Evolutionary conservation across 1,140 invertebrate species (phyloP).

Genomic region (Agrypnia vestita): DNA sequence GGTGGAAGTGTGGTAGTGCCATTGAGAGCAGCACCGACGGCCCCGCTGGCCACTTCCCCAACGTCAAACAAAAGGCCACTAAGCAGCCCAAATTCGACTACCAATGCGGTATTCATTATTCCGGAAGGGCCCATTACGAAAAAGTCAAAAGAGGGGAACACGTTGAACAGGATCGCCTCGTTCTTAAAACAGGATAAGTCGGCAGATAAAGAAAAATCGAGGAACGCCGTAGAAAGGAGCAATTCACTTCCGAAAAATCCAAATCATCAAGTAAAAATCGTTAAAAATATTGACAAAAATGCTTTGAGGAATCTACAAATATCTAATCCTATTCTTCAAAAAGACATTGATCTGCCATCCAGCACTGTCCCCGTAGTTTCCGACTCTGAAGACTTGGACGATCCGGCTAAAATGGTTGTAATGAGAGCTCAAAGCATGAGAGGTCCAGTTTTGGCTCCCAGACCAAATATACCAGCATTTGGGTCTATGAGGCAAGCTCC

Average conservation of each 20-base stretch:
- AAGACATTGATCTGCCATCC: conserved; percentile 76
- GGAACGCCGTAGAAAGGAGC: conserved; percentile 73
- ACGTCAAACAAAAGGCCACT: conserved; percentile 68
- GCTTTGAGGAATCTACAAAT: conserved; percentile 84
- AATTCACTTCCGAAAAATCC: conserved; percentile 75
- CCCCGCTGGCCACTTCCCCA: conserved; percentile 67
- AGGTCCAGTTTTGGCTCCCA: conserved; percentile 70
- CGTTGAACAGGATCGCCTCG: conserved; percentile 83
- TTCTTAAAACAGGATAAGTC: conserved; percentile 80
- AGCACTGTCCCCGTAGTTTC: conserved; percentile 75
- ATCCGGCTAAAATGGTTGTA: conserved; percentile 73
- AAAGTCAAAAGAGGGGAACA: conserved; percentile 73
- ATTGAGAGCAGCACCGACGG: conserved; percentile 72
- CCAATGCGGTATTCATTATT: conserved; percentile 66
- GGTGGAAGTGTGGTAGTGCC: conserved; percentile 72
- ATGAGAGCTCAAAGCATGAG: conserved; percentile 86
- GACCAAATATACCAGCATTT: conserved; percentile 81
- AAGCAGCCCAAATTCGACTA: conserved; percentile 71
- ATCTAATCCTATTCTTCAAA: conserved; percentile 84
- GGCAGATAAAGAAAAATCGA: conserved; percentile 72
- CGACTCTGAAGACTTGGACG: conserved; percentile 69
- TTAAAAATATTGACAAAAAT: conserved; percentile 80
- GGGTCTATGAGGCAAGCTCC: conserved; percentile 83
- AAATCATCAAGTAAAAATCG: conserved; percentile 75
- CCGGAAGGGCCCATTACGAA: conserved; percentile 67